Evolutionary conservation across 1,140 invertebrate species (phyloP).

Genomic region (Metopolophium dirhodum): DNA sequence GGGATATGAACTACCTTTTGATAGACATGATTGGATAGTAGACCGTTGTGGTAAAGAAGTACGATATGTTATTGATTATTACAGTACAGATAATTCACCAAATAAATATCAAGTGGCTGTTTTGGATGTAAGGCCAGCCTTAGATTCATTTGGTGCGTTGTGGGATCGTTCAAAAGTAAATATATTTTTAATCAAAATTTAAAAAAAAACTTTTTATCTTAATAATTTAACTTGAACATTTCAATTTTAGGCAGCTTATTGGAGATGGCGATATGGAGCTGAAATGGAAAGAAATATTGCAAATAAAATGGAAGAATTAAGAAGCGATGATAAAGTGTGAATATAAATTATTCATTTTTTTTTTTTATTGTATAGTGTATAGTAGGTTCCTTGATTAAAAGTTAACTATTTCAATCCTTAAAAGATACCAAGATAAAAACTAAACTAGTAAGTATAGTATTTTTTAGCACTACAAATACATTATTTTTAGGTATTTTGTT

Average conservation of each 20-base stretch:
- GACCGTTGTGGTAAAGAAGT: slow-evolving; percentile 97
- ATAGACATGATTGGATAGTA: slow-evolving; percentile 99
- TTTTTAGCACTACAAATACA: not conserved
- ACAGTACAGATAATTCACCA: slow-evolving; percentile 89
- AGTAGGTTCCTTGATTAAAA: not conserved
- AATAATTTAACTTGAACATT: not conserved
- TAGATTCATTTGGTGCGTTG: slow-evolving; percentile 90
- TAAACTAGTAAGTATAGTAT: not conserved
- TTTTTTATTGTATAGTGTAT: slow-evolving; percentile 28
- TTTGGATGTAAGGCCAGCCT: slow-evolving; percentile 95
- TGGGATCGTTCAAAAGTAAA: slow-evolving; percentile 97
- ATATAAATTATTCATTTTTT: not conserved
- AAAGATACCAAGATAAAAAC: not conserved
- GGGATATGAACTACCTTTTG: slow-evolving; percentile 98
- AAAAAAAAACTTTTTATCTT: not conserved
- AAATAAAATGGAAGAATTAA: slow-evolving; percentile 52
- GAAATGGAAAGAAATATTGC: slow-evolving; percentile 48
- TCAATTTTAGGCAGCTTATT: slow-evolving; percentile 36
- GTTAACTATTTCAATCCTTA: not conserved
- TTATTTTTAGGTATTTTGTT: not conserved
- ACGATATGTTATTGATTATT: slow-evolving; percentile 98
- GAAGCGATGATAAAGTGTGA: slow-evolving; percentile 29
- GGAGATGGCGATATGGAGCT: slow-evolving; percentile 49
- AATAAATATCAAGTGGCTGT: slow-evolving; percentile 84
- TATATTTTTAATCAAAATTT: slow-evolving; percentile 63